phyloP scores from a whole-genome alignment of 1,140 invertebrate genomes.

The Caenorhabditis tropicalis region DNA sequence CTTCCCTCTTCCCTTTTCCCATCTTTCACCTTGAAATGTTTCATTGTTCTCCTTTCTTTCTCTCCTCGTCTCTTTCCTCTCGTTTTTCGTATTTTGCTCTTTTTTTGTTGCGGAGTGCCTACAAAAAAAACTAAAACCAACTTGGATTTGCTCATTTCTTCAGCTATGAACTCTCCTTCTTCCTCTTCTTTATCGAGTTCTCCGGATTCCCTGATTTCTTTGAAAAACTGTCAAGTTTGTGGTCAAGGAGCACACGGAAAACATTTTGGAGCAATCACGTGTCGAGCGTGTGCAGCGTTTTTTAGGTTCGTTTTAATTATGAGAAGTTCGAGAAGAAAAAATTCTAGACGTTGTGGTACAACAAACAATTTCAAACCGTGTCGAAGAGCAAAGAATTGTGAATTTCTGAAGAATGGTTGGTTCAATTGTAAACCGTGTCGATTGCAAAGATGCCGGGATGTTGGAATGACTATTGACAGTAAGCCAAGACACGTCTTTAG shows the following conservation, averaged over 20 bases:
- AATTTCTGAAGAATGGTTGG: not conserved
- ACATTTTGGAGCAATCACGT: conserved; percentile 16
- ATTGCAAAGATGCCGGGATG: not conserved
- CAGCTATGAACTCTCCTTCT: not conserved
- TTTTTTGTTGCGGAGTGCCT: not conserved
- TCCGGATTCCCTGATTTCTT: not conserved
- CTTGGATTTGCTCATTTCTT: not conserved
- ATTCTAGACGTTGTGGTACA: not conserved
- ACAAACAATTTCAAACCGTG: not conserved
- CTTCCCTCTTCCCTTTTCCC: not conserved
- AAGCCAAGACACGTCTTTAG: too few species aligned
- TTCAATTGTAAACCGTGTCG: not conserved
- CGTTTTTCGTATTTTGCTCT: not conserved
- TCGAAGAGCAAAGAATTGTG: not conserved
- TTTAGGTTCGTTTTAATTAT: not conserved
- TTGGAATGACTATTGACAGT: not conserved
- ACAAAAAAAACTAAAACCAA: not conserved
- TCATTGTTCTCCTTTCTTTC: not conserved
- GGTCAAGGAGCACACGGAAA: not conserved
- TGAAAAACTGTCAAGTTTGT: not conserved
- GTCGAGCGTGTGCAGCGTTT: not conserved
- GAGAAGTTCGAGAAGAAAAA: too few species aligned
- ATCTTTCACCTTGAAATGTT: not conserved
- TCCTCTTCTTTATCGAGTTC: not conserved
- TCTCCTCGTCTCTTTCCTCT: not conserved